phyloP scores from a whole-genome alignment of 1,140 invertebrate genomes.

The Zaprionus taronus region DNA sequence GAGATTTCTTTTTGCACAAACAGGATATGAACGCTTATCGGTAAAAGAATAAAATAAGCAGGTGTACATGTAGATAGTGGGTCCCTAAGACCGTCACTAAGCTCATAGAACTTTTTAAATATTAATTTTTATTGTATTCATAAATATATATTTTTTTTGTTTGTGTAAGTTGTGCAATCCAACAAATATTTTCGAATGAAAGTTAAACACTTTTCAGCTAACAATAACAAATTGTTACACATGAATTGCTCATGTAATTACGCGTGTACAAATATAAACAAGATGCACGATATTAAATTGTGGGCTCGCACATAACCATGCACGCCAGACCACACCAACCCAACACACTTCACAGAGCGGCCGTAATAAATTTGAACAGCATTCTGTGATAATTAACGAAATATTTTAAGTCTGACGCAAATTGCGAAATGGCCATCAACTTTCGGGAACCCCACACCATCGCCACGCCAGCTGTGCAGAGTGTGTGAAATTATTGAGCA shows the following conservation, averaged over 20 bases:
- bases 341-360: slow-evolving; percentile 11
- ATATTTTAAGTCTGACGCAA: slow-evolving; percentile 64
- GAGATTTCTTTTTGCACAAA: not conserved
- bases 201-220: slow-evolving; percentile 55
- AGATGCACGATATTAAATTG: slow-evolving; percentile 67
- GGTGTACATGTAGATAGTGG: no score
- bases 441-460: not conserved
- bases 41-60: no score
- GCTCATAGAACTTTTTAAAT: no score
- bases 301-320: slow-evolving; percentile 26
- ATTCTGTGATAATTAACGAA: slow-evolving; percentile 71
- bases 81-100: no score
- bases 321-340: not conserved
- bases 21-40: no score
- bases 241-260: slow-evolving; percentile 81
- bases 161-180: slow-evolving; percentile 16
- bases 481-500: slow-evolving; percentile 70
- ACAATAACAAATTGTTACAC: slow-evolving; percentile 68
- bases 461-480: slow-evolving; percentile 17
- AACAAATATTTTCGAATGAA: slow-evolving; percentile 50
- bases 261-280: slow-evolving; percentile 64
- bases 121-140: no score
- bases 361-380: slow-evolving; percentile 50
- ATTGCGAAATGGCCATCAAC: slow-evolving; percentile 57
- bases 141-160: not conserved